Conservation (phyloP, 2,888 invertebrate genomes). For the Dynastes grantii region DNA sequence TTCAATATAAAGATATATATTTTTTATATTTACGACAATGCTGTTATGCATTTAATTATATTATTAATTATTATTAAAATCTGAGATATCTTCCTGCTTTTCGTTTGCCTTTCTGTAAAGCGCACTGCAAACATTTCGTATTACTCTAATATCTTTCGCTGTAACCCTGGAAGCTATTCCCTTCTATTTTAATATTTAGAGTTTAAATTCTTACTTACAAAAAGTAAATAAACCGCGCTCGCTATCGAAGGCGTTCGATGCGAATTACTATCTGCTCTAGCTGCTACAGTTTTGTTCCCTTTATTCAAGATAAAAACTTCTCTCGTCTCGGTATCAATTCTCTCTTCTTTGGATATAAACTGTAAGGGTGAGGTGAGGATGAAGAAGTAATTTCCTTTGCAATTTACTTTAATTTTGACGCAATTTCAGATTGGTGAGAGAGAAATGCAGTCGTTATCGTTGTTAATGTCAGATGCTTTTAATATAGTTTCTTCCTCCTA, state of each 20-base stretch:
- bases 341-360: slow-evolving; percentile 16
- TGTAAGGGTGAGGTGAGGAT: slow-evolving; percentile 16
- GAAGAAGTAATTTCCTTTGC: slow-evolving; percentile 41
- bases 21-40: too few species aligned
- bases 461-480: neutral
- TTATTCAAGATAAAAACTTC: slow-evolving; percentile 23
- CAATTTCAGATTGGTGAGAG: neutral
- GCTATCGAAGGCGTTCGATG: slow-evolving; percentile 10
- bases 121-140: neutral
- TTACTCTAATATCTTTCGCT: neutral
- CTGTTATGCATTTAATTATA: too few species aligned
- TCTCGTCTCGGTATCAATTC: slow-evolving; percentile 37
- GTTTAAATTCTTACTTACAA: neutral
- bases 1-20: too few species aligned
- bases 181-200: slow-evolving; percentile 39
- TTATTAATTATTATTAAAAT: too few species aligned
- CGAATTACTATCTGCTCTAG: neutral
- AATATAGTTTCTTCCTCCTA: neutral
- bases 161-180: neutral
- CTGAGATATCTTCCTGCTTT: neutral
- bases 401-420: slow-evolving; percentile 32
- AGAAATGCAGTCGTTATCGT: slow-evolving; percentile 21
- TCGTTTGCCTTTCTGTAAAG: neutral
- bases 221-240: slow-evolving; percentile 25
- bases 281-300: slow-evolving; percentile 22